A percentile compares a stretch with the other conserved stretches of the same genome.
Evolutionary conservation across 1,140 invertebrate genomes (phyloP).

Genomic region (Drosophila aff.): DNA sequence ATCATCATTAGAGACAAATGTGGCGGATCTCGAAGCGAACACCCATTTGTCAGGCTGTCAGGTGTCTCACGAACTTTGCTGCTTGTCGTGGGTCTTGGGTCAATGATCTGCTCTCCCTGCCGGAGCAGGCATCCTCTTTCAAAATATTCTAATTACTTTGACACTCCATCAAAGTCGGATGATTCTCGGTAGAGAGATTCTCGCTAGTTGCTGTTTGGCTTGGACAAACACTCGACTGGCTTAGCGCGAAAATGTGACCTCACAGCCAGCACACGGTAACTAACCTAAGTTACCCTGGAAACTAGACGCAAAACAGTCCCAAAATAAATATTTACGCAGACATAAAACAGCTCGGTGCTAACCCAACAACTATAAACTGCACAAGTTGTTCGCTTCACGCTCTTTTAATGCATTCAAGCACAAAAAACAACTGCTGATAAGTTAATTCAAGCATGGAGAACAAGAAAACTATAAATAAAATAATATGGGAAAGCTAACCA

Average conservation of each 20-base stretch:
- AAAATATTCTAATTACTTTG: constrained; percentile 10
- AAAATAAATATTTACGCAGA: constrained; percentile 51
- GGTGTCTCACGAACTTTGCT: constrained; percentile 39
- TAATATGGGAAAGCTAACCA: neutral
- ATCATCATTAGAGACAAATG: constrained; percentile 45
- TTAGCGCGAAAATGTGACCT: constrained; percentile 15
- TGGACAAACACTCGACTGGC: constrained; percentile 36
- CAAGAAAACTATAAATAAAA: constrained; percentile 8
- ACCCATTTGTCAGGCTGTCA: constrained; percentile 45
- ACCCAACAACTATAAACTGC: constrained; percentile 14
- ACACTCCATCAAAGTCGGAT: constrained; percentile 16
- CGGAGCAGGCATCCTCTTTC: neutral
- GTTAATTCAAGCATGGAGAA: constrained; percentile 16
- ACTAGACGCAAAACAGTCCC: constrained; percentile 11
- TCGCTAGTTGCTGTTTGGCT: constrained; percentile 24
- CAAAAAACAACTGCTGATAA: constrained; percentile 44
- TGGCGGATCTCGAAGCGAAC: constrained; percentile 28
- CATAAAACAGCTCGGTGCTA: constrained; percentile 18
- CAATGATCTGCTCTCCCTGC: constrained; percentile 40
- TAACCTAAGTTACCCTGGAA: constrained; percentile 46
- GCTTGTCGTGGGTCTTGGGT: constrained; percentile 30
- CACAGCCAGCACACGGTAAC: constrained; percentile 24
- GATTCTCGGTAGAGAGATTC: constrained; percentile 6
- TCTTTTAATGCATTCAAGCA: constrained; percentile 42
- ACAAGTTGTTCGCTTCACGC: constrained; percentile 37